These are phyloP conservation scores for Perognathus longimembris DNA, from an alignment of 2,113 vertebrate species.

Conservation along the genomic window DNA sequence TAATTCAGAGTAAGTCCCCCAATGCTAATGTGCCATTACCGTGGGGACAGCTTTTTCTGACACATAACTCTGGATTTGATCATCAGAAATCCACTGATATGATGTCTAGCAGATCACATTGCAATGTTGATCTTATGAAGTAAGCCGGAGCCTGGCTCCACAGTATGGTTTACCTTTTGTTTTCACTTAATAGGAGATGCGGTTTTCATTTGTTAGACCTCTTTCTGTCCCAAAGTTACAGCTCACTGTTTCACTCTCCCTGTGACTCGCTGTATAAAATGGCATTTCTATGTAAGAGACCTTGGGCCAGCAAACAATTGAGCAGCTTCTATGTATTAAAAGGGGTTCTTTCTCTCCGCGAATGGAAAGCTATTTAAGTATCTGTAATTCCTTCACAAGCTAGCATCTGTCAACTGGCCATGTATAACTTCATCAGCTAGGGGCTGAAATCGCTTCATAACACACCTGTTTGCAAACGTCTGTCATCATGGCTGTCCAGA, in stretches of 20 bases:
- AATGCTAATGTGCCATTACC: slow-evolving; percentile 19
- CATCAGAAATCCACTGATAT: slow-evolving; percentile 22
- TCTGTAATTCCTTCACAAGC: slow-evolving; percentile 25
- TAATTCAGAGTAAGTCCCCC: background rate
- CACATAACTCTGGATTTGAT: slow-evolving; percentile 57
- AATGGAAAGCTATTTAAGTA: slow-evolving; percentile 50
- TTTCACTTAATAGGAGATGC: slow-evolving; percentile 56
- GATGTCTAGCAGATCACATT: slow-evolving; percentile 54
- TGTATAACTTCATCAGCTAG: slow-evolving; percentile 19
- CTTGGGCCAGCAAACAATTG: slow-evolving; percentile 44
- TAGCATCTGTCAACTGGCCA: slow-evolving; percentile 19
- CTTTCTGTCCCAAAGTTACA: slow-evolving; percentile 42
- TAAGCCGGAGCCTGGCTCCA: slow-evolving; percentile 25
- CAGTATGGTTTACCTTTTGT: slow-evolving; percentile 62
- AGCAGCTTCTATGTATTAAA: slow-evolving; percentile 7
- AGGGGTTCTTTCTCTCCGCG: slow-evolving; percentile 37
- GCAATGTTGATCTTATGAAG: slow-evolving; percentile 59
- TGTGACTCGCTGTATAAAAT: slow-evolving; percentile 51
- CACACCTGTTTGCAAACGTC: slow-evolving; percentile 45
- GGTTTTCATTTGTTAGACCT: slow-evolving; percentile 39
- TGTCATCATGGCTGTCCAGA: background rate
- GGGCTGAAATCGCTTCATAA: slow-evolving; percentile 47
- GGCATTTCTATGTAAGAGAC: slow-evolving; percentile 39
- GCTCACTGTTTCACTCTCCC: background rate
- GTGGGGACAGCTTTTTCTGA: slow-evolving; percentile 2